Conservation (phyloP, 2,113 vertebrate species). For the Takifugu flavidus region DNA sequence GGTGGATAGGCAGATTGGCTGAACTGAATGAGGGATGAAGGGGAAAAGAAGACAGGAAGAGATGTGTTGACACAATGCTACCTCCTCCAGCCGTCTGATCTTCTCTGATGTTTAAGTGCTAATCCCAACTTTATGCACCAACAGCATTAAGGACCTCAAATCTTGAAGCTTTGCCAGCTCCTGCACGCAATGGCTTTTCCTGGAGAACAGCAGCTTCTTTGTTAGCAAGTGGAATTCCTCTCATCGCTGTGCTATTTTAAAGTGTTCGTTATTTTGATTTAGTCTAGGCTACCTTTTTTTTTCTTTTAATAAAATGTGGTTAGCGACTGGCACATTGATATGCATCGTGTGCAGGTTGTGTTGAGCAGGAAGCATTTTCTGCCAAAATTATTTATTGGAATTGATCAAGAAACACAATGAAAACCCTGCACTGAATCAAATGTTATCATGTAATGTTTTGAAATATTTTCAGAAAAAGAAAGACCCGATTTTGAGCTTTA, state of each 20-base stretch:
- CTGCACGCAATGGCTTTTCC: slow-evolving; percentile 26
- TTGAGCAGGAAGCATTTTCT: too few species aligned
- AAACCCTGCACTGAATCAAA: too few species aligned
- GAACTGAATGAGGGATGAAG: background rate
- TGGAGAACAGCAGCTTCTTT: slow-evolving; percentile 13
- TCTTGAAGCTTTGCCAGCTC: slow-evolving; percentile 28
- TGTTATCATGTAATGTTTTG: too few species aligned
- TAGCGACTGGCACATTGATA: too few species aligned
- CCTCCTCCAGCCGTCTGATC: slow-evolving; percentile 48
- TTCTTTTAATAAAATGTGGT: too few species aligned
- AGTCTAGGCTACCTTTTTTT: background rate
- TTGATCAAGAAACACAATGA: too few species aligned
- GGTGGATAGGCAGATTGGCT: background rate
- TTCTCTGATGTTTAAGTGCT: slow-evolving; percentile 47
- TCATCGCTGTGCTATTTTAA: background rate
- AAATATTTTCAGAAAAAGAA: too few species aligned
- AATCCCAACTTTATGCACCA: slow-evolving; percentile 45
- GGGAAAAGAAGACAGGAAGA: slow-evolving; percentile 8
- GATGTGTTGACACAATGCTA: slow-evolving; percentile 9
- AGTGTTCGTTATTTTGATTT: background rate
- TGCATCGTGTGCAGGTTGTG: too few species aligned
- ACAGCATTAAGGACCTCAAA: slow-evolving; percentile 37
- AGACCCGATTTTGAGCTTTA: too few species aligned
- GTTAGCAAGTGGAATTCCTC: background rate
- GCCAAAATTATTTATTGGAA: too few species aligned